phyloP scores from a whole-genome alignment of 2,113 vertebrate genomes.

The Laterallus jamaicensis region DNA sequence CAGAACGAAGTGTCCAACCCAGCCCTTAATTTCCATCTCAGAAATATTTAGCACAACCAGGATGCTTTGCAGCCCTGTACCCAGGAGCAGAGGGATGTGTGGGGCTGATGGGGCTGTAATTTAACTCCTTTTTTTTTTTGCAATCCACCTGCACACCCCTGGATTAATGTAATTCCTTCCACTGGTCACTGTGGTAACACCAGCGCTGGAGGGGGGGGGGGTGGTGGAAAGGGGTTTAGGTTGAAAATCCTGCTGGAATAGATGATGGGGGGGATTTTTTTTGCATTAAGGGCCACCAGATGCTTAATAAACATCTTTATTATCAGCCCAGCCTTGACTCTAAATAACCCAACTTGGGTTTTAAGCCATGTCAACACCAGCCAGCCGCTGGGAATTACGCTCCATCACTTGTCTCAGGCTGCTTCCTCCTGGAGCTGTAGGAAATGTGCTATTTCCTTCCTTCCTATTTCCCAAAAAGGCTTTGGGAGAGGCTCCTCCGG shows the following conservation, averaged over 20 bases:
- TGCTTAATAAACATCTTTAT: background rate
- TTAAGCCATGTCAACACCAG: background rate
- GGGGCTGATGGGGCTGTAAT: background rate
- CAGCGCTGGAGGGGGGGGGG: fast-evolving
- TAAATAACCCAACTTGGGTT: background rate
- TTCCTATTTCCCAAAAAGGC: background rate
- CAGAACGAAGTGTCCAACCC: background rate
- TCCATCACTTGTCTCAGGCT: background rate
- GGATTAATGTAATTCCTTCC: background rate
- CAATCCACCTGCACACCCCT: background rate
- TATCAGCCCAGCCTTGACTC: background rate
- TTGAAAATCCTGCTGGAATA: background rate
- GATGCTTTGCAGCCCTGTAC: background rate
- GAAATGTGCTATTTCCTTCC: background rate
- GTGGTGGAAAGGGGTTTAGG: background rate
- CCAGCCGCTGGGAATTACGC: background rate
- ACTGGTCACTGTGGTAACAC: background rate
- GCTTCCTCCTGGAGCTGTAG: background rate
- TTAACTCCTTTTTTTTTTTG: background rate
- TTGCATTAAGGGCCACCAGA: background rate
- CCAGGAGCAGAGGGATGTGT: background rate
- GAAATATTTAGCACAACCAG: background rate
- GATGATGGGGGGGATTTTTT: background rate
- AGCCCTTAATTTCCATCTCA: background rate
- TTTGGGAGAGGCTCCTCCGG: background rate